Conservation (phyloP, 2,113 vertebrate genomes). For the Varanus salvator region DNA sequence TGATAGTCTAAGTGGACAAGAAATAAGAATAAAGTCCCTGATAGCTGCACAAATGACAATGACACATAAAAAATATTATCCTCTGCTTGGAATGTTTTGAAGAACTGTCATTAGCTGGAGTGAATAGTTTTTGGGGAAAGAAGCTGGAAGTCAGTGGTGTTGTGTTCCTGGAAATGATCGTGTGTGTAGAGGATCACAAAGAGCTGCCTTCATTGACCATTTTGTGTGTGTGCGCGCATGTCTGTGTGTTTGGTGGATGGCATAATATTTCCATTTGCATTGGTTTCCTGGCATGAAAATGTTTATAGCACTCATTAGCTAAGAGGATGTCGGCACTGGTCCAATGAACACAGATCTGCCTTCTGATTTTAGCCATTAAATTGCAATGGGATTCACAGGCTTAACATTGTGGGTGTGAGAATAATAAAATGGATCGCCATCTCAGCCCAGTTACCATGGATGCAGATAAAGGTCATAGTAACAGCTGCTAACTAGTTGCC, state of each 20-base stretch:
- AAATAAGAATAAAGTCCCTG: constrained; percentile 42
- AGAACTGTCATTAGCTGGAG: constrained; percentile 65
- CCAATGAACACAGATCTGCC: constrained; percentile 93
- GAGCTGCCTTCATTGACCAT: constrained; percentile 74
- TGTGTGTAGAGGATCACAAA: constrained; percentile 70
- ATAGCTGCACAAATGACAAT: constrained; percentile 52
- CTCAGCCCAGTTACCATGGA: constrained; percentile 88
- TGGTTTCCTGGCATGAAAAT: constrained; percentile 94
- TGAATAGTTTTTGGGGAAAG: constrained; percentile 63
- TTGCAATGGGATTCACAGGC: constrained; percentile 85
- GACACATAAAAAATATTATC: constrained; percentile 59
- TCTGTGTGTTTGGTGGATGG: constrained; percentile 85
- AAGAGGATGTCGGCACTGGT: constrained; percentile 92
- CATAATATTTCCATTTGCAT: constrained; percentile 91
- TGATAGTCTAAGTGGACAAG: constrained; percentile 38
- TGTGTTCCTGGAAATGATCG: constrained; percentile 58
- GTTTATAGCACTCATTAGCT: constrained; percentile 99
- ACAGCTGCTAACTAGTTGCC: constrained; percentile 91
- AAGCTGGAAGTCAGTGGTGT: constrained; percentile 55
- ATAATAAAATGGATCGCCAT: constrained; percentile 91
- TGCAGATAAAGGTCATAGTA: constrained; percentile 93
- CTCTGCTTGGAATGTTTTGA: constrained; percentile 73
- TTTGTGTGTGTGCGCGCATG: constrained; percentile 72
- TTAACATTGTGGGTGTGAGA: constrained; percentile 88
- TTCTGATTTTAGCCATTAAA: constrained; percentile 89